These are phyloP conservation scores for Diloba caeruleocephala DNA, from an alignment of 2,888 invertebrate genomes.

Conservation along the genomic window DNA sequence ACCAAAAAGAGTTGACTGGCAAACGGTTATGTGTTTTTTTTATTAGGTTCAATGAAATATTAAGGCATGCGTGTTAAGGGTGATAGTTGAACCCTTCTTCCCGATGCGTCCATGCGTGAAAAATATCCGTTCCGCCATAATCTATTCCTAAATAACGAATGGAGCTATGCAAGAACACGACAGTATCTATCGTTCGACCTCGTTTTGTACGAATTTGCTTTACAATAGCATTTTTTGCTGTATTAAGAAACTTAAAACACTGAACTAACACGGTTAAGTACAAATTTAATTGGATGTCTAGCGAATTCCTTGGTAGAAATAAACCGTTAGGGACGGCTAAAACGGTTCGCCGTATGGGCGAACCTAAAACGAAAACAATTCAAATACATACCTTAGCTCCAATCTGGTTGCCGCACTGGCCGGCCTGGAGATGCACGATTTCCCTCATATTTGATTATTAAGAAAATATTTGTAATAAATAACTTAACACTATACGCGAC, in stretches of 20 bases:
- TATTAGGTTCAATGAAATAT: slow-evolving; percentile 3
- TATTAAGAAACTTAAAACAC: slow-evolving; percentile 8
- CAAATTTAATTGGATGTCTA: slow-evolving; percentile 33
- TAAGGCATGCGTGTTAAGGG: slow-evolving; percentile 40
- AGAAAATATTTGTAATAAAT: slow-evolving; percentile 79
- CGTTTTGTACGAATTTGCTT: slow-evolving; percentile 43
- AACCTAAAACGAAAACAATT: slow-evolving; percentile 29
- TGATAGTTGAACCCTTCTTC: slow-evolving; percentile 55
- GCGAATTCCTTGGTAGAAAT: slow-evolving; percentile 27
- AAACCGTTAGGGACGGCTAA: slow-evolving; percentile 45
- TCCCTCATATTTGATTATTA: slow-evolving; percentile 91
- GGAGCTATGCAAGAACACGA: slow-evolving; percentile 68
- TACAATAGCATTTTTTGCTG: slow-evolving; percentile 12
- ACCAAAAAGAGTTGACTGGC: slow-evolving; percentile 7
- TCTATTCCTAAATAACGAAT: slow-evolving; percentile 65
- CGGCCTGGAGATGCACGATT: slow-evolving; percentile 95
- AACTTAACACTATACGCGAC: slow-evolving; percentile 83
- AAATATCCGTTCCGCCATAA: slow-evolving; percentile 60
- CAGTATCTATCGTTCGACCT: slow-evolving; percentile 44
- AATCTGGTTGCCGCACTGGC: slow-evolving; percentile 96
- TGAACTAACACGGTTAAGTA: slow-evolving; percentile 14
- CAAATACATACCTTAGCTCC: slow-evolving; percentile 88
- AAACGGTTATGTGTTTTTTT: neutral
- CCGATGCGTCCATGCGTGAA: slow-evolving; percentile 59
- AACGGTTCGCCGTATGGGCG: slow-evolving; percentile 10